Base-by-base conservation (phyloP, 2,888 invertebrate species). In the Eristalis pertinax region DNA sequence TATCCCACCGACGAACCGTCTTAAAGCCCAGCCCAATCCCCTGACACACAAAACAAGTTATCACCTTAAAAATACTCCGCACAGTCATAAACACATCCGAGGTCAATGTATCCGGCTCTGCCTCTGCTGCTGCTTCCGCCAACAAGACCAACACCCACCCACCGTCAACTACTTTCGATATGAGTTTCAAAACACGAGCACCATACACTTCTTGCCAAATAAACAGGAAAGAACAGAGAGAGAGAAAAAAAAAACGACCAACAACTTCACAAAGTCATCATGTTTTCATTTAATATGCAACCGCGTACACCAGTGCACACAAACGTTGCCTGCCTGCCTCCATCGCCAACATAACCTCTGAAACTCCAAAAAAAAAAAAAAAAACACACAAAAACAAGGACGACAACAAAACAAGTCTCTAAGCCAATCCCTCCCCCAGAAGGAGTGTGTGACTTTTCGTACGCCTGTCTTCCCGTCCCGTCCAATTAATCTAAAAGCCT, bases 401-500 rank as follows among this genome's bases (percentile, higher is more conserved):
- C 29, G 65, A 58, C 41, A 32, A 32, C 32, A 32, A 32, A 32
- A 32, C 32, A 32, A 10, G 8, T 32, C 32, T 32, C 32, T 32
- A 32, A 32, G 32, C 32, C 32, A 32, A 32, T 32, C 22, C 7
- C 50, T 15, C 13, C 35, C n/a, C n/a, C n/a, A n/a, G 60, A 50
- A 32, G 19, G 43, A 60, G 15, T 41, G 56, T 74, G 43, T 67
- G 56, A 84, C 69, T 43, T 43, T 43, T 43, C 43, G n/a, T 60
- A 26, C 79, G 79, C 74, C 73, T 72, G 77, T 84, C 77, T 74
- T 77, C 69, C 65, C 22, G 41, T 73, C 56, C 76, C 77, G 77
- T 86, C 65, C 90, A 91, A 91, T 91, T 90, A 91, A 89, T 90
- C 89, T 91, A 89, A 91, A 91, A 91, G 91, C 91, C 90, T 91